These are phyloP conservation scores for Patella depressa DNA, from an alignment of 2,888 invertebrate species.

Conservation along the genomic window DNA sequence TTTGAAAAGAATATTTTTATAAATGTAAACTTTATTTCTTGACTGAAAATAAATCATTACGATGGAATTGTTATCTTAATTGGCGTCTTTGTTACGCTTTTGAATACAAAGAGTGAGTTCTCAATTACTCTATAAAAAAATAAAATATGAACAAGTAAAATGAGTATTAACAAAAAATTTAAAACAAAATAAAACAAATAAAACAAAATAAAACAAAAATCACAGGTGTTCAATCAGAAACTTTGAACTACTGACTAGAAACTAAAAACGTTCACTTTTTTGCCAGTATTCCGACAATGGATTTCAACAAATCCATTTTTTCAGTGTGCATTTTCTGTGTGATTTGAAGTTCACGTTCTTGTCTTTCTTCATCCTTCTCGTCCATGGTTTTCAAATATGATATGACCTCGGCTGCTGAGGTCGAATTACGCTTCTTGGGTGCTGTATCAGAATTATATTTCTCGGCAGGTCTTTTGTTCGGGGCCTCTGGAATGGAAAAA, in stretches of 20 bases:
- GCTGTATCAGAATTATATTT: neutral
- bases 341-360: neutral
- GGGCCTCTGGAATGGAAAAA: neutral
- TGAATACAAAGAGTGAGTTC: no score
- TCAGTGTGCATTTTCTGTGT: slow-evolving; percentile 3
- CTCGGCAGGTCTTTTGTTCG: slow-evolving; percentile 6
- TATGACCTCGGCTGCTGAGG: slow-evolving; percentile 5
- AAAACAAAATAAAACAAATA: slow-evolving; percentile 8
- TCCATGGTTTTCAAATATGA: neutral
- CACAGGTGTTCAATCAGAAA: slow-evolving; percentile 8
- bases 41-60: no score
- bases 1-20: no score
- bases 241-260: slow-evolving; percentile 5
- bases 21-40: no score
- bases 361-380: slow-evolving; percentile 7
- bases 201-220: slow-evolving; percentile 9
- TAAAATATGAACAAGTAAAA: slow-evolving; percentile 8
- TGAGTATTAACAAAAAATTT: neutral
- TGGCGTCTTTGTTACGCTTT: no score
- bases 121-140: neutral
- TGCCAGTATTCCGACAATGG: slow-evolving; percentile 2
- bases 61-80: no score
- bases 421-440: neutral
- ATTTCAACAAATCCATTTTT: slow-evolving; percentile 2
- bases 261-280: slow-evolving; percentile 3